phyloP scores from a whole-genome alignment of 2,113 vertebrate genomes.

The Chionomys nivalis region DNA sequence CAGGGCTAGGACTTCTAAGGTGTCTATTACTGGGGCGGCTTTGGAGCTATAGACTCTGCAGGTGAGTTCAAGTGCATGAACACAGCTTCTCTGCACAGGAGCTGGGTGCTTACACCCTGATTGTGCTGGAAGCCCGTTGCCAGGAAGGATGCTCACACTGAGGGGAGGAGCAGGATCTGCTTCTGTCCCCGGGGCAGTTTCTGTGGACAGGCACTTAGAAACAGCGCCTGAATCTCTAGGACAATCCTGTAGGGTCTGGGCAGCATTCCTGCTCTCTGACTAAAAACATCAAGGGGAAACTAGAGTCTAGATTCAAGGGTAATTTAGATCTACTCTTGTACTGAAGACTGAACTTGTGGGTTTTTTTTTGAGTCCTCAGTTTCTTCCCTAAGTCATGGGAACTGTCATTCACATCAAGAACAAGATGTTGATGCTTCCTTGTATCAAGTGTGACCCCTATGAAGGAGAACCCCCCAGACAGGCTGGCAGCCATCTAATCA shows the following conservation, averaged over 20 bases:
- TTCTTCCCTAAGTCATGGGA: not conserved
- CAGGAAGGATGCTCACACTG: not conserved
- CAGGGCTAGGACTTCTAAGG: not conserved
- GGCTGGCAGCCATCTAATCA: not conserved
- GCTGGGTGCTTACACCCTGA: not conserved
- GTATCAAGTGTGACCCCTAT: not conserved
- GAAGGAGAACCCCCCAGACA: not conserved
- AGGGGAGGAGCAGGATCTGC: rapidly evolving
- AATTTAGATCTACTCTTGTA: not conserved
- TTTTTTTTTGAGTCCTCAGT: not conserved
- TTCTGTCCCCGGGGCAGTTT: not conserved
- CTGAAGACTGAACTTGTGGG: not conserved
- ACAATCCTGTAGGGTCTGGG: too few species aligned
- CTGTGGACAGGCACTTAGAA: too few species aligned
- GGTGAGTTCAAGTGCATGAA: not conserved
- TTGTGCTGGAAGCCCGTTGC: rapidly evolving
- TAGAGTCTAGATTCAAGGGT: rapidly evolving
- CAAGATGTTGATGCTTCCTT: not conserved
- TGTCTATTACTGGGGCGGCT: not conserved
- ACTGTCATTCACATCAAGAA: not conserved
- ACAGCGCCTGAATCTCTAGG: not conserved
- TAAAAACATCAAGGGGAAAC: not conserved
- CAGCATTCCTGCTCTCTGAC: not conserved
- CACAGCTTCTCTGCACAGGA: not conserved
- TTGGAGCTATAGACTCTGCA: not conserved